phyloP scores from a whole-genome alignment of 2,888 invertebrate genomes.

The Venusia cambrica region DNA sequence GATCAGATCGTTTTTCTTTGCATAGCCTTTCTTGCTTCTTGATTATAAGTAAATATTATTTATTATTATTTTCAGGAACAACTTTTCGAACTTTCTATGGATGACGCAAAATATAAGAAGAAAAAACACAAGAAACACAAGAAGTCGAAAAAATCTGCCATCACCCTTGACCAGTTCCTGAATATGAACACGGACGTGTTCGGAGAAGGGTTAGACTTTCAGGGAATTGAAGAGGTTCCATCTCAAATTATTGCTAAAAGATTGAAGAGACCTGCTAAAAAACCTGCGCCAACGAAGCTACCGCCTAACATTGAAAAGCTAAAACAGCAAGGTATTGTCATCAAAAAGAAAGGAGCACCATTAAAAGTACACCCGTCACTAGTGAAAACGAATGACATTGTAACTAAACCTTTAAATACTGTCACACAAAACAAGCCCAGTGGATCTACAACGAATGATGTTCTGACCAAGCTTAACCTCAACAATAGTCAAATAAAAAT shows the following conservation, averaged over 20 bases:
- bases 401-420: conserved; percentile 14
- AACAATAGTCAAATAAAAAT: conserved; percentile 69
- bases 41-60: no score
- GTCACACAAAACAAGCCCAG: conserved; percentile 22
- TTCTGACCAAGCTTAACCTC: conserved; percentile 63
- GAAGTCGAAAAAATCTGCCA: conserved; percentile 68
- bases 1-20: no score
- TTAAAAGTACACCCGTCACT: conserved; percentile 16
- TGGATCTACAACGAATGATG: conserved; percentile 47
- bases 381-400: conserved; percentile 6
- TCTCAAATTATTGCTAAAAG: conserved; percentile 60
- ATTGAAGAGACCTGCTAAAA: conserved; percentile 46
- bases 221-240: conserved; percentile 73
- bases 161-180: conserved; percentile 72
- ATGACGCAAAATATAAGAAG: conserved; percentile 45
- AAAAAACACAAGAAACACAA: conserved; percentile 74
- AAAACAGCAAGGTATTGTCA: conserved; percentile 64
- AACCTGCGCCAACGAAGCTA: conserved; percentile 37
- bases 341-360: conserved; percentile 51
- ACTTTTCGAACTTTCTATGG: conserved; percentile 62
- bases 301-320: conserved; percentile 61
- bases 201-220: conserved; percentile 68
- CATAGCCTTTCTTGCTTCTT: no score
- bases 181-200: conserved; percentile 77
- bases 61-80: conserved; percentile 61